phyloP scores from a whole-genome alignment of 1,140 invertebrate species.

The Cataglyphis hispanica region DNA sequence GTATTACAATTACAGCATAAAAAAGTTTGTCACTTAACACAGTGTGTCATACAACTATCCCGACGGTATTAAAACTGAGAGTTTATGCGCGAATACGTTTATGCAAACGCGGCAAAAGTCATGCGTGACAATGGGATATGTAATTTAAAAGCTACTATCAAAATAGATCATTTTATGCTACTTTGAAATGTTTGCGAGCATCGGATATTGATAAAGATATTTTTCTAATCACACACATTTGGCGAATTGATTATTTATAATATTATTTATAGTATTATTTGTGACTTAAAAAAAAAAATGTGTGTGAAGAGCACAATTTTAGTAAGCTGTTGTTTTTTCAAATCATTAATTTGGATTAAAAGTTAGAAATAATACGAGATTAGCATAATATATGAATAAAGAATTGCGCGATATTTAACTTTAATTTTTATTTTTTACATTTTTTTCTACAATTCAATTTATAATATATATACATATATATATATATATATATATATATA shows the following conservation, averaged over 20 bases:
- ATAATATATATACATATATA: too few species aligned
- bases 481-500: too few species aligned
- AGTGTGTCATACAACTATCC: slow-evolving; percentile 19
- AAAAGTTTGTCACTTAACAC: slow-evolving; percentile 55
- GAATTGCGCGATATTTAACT: background rate
- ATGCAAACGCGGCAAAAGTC: slow-evolving; percentile 48
- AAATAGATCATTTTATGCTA: slow-evolving; percentile 5
- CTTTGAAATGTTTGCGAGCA: slow-evolving; percentile 67
- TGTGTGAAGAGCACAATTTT: background rate
- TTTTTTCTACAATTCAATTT: background rate
- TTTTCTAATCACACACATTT: slow-evolving; percentile 59
- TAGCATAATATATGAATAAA: background rate
- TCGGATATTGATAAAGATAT: slow-evolving; percentile 72
- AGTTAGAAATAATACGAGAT: background rate
- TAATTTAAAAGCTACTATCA: background rate
- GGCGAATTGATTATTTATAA: slow-evolving; percentile 69
- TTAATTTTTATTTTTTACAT: background rate
- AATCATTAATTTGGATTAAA: background rate
- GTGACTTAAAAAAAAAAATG: background rate
- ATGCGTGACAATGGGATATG: background rate
- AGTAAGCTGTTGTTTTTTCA: background rate
- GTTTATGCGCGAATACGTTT: slow-evolving; percentile 32
- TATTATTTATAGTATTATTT: slow-evolving; percentile 53
- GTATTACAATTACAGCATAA: slow-evolving; percentile 59
- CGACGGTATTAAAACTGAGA: slow-evolving; percentile 48